phyloP scores from a whole-genome alignment of 64 coral and sea anemone species.

The Porites lutea region DNA sequence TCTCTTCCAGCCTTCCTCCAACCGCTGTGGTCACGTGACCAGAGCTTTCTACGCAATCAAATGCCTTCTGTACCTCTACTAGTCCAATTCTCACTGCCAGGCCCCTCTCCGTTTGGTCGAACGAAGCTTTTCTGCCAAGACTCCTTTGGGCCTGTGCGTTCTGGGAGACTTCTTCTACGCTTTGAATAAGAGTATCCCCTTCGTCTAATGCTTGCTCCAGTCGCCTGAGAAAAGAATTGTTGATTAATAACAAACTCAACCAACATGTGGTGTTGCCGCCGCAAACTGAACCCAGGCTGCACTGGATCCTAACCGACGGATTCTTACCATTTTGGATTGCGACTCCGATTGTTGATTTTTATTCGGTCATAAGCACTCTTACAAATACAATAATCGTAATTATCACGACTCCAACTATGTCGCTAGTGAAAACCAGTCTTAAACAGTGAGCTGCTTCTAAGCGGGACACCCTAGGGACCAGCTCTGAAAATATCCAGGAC shows the following conservation, averaged over 20 bases:
- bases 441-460: too few relatives aligned
- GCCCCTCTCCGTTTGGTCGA: constrained; percentile 19
- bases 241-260: too few relatives aligned
- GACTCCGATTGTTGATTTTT: too few relatives aligned
- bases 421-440: too few relatives aligned
- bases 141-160: not conserved
- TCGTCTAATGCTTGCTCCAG: constrained; percentile 66
- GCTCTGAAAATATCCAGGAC: too few relatives aligned
- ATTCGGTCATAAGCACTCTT: too few relatives aligned
- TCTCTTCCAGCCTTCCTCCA: constrained; percentile 34
- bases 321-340: too few relatives aligned
- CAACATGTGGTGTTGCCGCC: not conserved
- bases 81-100: constrained; percentile 67
- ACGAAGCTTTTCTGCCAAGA: constrained; percentile 1
- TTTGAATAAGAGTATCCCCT: constrained; percentile 35
- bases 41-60: constrained; percentile 39
- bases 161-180: constrained; percentile 21
- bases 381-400: too few relatives aligned
- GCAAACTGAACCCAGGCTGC: too few relatives aligned
- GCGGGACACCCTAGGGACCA: too few relatives aligned
- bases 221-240: not conserved
- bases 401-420: too few relatives aligned
- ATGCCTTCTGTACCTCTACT: constrained; percentile 68
- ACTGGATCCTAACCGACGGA: too few relatives aligned
- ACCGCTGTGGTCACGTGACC: constrained; percentile 32